Percentiles rank a stretch among this genome's conserved stretches.
Evolutionary conservation across 2,113 vertebrate genomes (phyloP).

Genomic region (Merops nubicus): DNA sequence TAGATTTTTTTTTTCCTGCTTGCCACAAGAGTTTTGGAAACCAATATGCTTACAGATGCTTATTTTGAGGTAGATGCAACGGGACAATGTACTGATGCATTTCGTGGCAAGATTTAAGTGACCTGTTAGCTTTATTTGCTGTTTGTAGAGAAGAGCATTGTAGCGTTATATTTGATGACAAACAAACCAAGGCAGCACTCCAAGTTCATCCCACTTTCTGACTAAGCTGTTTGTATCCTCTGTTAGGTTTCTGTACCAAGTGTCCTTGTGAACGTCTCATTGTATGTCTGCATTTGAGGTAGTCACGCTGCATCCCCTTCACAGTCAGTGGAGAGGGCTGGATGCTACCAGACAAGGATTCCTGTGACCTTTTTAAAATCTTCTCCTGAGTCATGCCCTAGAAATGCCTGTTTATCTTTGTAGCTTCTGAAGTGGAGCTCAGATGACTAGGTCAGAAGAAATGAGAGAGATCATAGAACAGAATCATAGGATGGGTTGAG

Average conservation of each 20-base stretch:
- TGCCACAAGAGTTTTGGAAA: neutral
- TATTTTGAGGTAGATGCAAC: neutral
- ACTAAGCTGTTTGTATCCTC: neutral
- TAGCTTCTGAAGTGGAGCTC: neutral
- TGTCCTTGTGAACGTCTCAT: neutral
- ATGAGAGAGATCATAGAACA: neutral
- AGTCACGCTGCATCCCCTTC: neutral
- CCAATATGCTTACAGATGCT: neutral
- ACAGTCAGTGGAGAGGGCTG: neutral
- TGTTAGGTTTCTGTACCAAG: neutral
- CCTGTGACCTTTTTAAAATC: slow-evolving; percentile 10
- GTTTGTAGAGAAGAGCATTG: neutral
- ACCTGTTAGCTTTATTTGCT: neutral
- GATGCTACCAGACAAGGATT: neutral
- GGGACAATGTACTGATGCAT: neutral
- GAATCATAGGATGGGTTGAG: neutral
- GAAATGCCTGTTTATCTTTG: neutral
- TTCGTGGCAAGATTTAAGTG: neutral
- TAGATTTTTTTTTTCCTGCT: neutral
- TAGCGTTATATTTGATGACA: neutral
- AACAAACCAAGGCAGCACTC: neutral
- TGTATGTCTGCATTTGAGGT: neutral
- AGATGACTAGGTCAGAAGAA: neutral
- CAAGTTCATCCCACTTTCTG: neutral
- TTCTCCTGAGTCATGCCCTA: slow-evolving; percentile 2